phyloP scores from a whole-genome alignment of 2,888 invertebrate genomes.

The Gnatocerus cornutus region DNA sequence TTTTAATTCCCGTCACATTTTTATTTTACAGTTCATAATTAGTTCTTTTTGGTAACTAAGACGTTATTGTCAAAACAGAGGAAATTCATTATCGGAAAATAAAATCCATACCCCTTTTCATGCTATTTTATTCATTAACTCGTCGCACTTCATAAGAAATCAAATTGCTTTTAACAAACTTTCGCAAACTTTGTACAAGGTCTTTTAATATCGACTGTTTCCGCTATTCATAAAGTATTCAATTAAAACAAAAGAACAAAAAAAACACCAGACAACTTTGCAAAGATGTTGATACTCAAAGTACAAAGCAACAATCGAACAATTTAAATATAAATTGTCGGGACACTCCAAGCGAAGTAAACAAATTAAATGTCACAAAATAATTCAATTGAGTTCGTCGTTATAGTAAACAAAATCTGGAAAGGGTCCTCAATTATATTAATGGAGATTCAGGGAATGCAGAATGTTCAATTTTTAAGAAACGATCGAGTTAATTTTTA shows the following conservation, averaged over 20 bases:
- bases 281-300: not conserved
- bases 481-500: not conserved
- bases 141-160: constrained; percentile 4
- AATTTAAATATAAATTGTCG: not conserved
- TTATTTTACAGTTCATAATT: no score
- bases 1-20: no score
- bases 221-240: not conserved
- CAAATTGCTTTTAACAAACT: constrained; percentile 2
- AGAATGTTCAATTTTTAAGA: not conserved
- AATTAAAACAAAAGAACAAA: not conserved
- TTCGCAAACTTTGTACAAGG: not conserved
- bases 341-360: not conserved
- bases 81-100: constrained; percentile 4
- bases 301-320: not conserved
- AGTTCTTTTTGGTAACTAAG: no score
- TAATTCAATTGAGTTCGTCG: constrained; percentile 8
- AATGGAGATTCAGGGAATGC: not conserved
- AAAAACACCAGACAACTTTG: not conserved
- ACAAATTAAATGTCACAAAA: constrained; percentile 10
- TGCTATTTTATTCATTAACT: constrained; percentile 1
- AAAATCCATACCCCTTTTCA: not conserved
- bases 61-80: not conserved
- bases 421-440: not conserved
- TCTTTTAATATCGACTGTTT: constrained; percentile 11
- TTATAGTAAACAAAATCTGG: constrained; percentile 1